Conservation (phyloP, 2,888 invertebrate genomes). For the Acanthosepion pharaonis region DNA sequence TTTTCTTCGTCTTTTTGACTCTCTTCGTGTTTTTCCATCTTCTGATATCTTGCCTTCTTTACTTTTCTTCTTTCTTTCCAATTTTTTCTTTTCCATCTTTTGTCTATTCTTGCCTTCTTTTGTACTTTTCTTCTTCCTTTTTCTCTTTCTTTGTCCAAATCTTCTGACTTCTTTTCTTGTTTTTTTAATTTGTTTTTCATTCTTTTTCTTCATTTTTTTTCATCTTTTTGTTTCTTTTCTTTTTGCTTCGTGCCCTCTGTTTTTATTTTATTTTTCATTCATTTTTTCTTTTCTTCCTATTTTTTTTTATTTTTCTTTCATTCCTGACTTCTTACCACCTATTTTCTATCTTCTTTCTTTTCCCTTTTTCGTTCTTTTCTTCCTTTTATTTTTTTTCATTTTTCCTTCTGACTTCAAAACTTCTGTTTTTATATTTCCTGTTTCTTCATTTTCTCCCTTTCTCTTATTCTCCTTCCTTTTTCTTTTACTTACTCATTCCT, state of each 20-base stretch:
- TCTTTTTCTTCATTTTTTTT: neutral
- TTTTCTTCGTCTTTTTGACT: neutral
- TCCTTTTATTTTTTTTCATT: neutral
- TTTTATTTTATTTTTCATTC: neutral
- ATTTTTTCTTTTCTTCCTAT: slow-evolving; percentile 43
- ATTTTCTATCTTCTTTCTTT: neutral
- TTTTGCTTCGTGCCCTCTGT: neutral
- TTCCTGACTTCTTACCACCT: neutral
- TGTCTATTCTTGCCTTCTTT: neutral
- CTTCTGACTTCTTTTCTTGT: neutral
- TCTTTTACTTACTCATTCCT: neutral
- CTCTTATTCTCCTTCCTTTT: neutral
- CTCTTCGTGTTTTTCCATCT: neutral
- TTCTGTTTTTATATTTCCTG: neutral
- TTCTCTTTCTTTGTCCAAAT: too few species aligned
- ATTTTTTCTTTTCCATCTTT: neutral
- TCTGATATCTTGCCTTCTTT: too few species aligned
- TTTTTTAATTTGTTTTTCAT: neutral
- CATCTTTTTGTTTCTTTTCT: neutral
- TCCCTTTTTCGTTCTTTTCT: neutral
- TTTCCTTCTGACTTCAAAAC: neutral
- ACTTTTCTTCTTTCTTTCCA: neutral
- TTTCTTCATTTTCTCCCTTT: neutral
- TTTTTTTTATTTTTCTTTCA: neutral
- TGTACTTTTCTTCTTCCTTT: too few species aligned